Base-by-base conservation (phyloP, 2,888 invertebrate genomes). In the Acronicta aceris region DNA sequence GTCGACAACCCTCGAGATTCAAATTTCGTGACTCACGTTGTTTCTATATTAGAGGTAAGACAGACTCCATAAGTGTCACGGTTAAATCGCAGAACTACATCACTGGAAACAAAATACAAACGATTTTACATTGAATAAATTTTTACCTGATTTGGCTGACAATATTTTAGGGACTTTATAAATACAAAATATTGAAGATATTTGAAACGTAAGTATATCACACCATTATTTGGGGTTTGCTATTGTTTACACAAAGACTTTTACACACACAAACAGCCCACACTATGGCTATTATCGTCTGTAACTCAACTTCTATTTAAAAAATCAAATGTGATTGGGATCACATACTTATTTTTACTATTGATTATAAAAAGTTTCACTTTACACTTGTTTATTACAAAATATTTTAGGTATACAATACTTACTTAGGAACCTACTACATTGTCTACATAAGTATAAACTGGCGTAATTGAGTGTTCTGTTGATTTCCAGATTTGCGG, bases 1-100 rank as follows among this genome's bases (percentile, higher is more conserved):
- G 40, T 41, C 55, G 41, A 13, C 38, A 51, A 48, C 75, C 65
- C 51, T 61, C 25, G 72, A 72, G 72, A 72, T 72, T 72, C 71
- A 40, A 65, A 71, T 53, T 49, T 47, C 56, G 65, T 71, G 65
- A 65, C 43, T 74, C 65, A 74, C 71, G 55, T 36, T 15, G 33
- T 36, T 47, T n/a, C 42, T 55, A 60, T 56, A 64, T 71, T 58
- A 65, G 49, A 43, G 54, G 65, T 47, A 30, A 56, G 46, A 53
- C 55, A 69, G 49, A 57, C 71, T 47, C 43, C 48, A 55, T 41
- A 52, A 53, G 27, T 48, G 59, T 55, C 60, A 58, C 66, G 66
- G 59, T 50, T 53, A 27, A 27, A 5, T 41, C 30, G 59, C 48
- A 57, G 30, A 17, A 46, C 48, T 65, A 48, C 43, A 49, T 51